Percentiles rank a stretch among this genome's conserved stretches.
phyloP scores from a whole-genome alignment of 2,113 vertebrate genomes.

The Bujurquina vittata region DNA sequence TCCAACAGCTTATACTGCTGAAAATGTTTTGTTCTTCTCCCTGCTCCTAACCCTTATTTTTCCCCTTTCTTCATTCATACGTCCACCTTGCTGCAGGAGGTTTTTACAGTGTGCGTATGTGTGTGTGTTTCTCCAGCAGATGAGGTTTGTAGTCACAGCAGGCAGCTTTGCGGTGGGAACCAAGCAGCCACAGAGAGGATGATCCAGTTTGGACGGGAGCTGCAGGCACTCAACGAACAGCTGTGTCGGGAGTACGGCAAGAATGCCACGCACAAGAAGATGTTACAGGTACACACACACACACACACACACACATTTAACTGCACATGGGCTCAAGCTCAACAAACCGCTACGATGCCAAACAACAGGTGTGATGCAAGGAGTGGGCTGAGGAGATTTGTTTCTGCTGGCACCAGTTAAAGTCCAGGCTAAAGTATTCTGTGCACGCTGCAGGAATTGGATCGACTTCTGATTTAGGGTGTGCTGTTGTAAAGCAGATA shows the following conservation, averaged over 20 bases:
- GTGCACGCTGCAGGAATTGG: not conserved
- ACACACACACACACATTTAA: not conserved
- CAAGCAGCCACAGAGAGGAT: slow-evolving; percentile 96
- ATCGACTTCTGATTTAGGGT: not conserved
- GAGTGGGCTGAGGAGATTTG: not conserved
- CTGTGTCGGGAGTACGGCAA: slow-evolving; percentile 93
- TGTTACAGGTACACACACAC: slow-evolving; percentile 69
- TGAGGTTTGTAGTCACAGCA: slow-evolving; percentile 85
- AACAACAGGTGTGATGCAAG: not conserved
- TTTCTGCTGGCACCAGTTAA: not conserved
- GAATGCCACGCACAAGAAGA: slow-evolving; percentile 86
- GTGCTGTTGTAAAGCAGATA: not conserved
- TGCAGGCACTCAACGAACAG: slow-evolving; percentile 94
- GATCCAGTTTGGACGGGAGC: slow-evolving; percentile 97
- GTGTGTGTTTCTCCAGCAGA: slow-evolving; percentile 73
- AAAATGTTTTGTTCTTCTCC: not conserved
- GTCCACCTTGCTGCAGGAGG: not conserved
- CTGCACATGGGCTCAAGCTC: not conserved
- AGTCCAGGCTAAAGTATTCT: slow-evolving; percentile 3
- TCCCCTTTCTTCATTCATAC: not conserved
- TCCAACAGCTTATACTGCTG: not conserved
- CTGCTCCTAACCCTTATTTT: not conserved
- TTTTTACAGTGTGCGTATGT: not conserved
- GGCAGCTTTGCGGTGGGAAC: slow-evolving; percentile 95
- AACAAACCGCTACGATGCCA: not conserved